Base-by-base conservation (phyloP, 2,113 vertebrate genomes). In the Proteles cristata region DNA sequence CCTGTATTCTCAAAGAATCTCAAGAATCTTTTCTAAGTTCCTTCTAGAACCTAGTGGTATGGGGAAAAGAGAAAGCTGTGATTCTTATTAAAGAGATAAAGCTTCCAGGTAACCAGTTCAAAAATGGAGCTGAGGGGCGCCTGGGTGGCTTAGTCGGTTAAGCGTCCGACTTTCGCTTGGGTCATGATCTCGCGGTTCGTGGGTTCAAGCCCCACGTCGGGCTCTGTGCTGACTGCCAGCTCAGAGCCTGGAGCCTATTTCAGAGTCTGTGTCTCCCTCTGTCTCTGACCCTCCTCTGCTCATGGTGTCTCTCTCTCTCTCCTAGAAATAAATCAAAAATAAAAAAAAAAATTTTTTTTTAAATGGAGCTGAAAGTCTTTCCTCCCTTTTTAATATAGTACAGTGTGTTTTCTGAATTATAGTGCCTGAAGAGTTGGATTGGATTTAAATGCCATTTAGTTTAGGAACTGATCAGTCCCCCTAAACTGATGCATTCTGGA, bases 371-470 rank as follows among this genome's bases (percentile, higher is more conserved):
- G 11, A 69, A 87, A 76, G 11, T 2, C 9, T 95, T 76, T 55
- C 31, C 53, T 84, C 21, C 11, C 23, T 77, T 93, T 74, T 68
- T 63, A 90, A 69, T 25, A 92, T 50, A 76, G 93, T n/a, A 7
- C 39, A 48, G n/a, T 35, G 0, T 48, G 26, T 93, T 88, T 93
- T 90, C 33, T 91, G 48, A 93, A 96, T 84, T 89, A 93, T 63
- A 9, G 48, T 71, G 21, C 33, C 50, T 83, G 73, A 65, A 94
- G 35, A 96, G 69, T 43, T 71, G 26, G 61, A 96, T 43, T 21
- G 80, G 74, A 69, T 58, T 88, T 95, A 84, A 93, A n/a, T 85
- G 61, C 5, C n/a, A 87, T 61, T 97, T 94, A 26, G 25, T 73
- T 73, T 82, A 53, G 28, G 53, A 77, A 92, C 7, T 93, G 16